A percentile compares a stretch with the other conserved stretches of the same genome.
phyloP scores from a whole-genome alignment of 2,888 invertebrate species.

The Eumacrocentrus americanus region DNA sequence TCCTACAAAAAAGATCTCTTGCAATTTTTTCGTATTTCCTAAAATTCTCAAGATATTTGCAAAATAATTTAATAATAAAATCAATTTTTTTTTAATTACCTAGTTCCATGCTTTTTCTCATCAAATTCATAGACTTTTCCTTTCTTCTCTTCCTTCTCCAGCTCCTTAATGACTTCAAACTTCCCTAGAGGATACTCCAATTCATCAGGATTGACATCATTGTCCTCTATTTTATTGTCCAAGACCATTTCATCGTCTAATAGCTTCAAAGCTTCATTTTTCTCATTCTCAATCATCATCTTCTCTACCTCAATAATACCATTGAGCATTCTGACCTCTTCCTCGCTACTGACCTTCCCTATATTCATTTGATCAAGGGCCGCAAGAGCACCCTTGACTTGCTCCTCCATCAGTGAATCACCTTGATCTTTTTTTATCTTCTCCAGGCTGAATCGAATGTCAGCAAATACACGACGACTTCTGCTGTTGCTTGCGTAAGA shows the following conservation, averaged over 20 bases:
- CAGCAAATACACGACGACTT: not conserved
- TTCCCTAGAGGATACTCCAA: not conserved
- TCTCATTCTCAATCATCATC: slow-evolving; percentile 39
- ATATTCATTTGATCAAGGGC: slow-evolving; percentile 20
- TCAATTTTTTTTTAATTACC: slow-evolving; percentile 40
- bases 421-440: not conserved
- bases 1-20: too few relatives aligned
- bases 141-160: slow-evolving; percentile 22
- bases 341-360: slow-evolving; percentile 19
- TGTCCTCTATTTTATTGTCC: not conserved
- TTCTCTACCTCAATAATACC: slow-evolving; percentile 33
- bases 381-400: slow-evolving; percentile 3
- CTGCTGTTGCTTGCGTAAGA: slow-evolving; percentile 25
- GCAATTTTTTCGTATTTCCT: too few relatives aligned
- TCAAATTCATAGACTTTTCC: slow-evolving; percentile 53
- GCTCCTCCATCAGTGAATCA: slow-evolving; percentile 6
- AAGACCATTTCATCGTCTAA: slow-evolving; percentile 35
- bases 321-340: slow-evolving; percentile 31
- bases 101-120: slow-evolving; percentile 49
- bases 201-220: not conserved
- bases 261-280: slow-evolving; percentile 37
- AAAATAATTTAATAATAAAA: too few relatives aligned
- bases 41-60: too few relatives aligned
- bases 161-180: not conserved
- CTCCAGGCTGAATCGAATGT: not conserved